Evolutionary conservation across 2,797 vertebrate species (phyloP).

Genomic region (Podarcis siculus): DNA sequence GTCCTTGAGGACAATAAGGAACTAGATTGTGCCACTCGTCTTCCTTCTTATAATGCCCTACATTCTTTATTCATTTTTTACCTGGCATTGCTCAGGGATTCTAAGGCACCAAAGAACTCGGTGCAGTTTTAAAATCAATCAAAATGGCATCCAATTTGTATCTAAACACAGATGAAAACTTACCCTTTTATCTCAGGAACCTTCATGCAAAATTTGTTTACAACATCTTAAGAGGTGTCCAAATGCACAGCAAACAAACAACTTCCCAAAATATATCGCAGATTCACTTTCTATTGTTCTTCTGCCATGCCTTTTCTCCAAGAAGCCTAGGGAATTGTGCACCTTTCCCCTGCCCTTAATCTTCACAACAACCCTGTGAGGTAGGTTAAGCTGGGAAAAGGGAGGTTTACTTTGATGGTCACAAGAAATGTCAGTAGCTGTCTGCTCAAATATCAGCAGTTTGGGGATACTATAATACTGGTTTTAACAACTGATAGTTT

Average conservation of each 20-base stretch:
- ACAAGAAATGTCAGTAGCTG: neutral
- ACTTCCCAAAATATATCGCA: too few relatives aligned
- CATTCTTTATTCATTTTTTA: neutral
- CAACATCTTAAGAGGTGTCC: too few relatives aligned
- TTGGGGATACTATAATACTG: neutral
- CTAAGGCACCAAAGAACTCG: too few relatives aligned
- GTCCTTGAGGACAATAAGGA: neutral
- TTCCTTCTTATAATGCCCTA: neutral
- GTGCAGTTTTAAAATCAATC: too few relatives aligned
- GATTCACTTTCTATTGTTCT: neutral
- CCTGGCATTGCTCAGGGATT: too few relatives aligned
- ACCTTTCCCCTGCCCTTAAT: too few relatives aligned
- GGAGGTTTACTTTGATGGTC: neutral
- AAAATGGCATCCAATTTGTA: too few relatives aligned
- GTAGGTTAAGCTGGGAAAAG: neutral
- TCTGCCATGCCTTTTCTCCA: neutral
- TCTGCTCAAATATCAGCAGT: neutral
- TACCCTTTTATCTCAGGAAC: too few relatives aligned
- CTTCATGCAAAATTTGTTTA: too few relatives aligned
- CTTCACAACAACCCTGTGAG: neutral
- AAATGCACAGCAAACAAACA: too few relatives aligned
- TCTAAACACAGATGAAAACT: too few relatives aligned
- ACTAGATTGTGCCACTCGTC: neutral
- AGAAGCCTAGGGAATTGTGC: too few relatives aligned
- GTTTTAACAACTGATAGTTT: neutral